These are phyloP conservation scores for Ophion slaviceki DNA, from an alignment of 2,888 invertebrate species.

Conservation along the genomic window DNA sequence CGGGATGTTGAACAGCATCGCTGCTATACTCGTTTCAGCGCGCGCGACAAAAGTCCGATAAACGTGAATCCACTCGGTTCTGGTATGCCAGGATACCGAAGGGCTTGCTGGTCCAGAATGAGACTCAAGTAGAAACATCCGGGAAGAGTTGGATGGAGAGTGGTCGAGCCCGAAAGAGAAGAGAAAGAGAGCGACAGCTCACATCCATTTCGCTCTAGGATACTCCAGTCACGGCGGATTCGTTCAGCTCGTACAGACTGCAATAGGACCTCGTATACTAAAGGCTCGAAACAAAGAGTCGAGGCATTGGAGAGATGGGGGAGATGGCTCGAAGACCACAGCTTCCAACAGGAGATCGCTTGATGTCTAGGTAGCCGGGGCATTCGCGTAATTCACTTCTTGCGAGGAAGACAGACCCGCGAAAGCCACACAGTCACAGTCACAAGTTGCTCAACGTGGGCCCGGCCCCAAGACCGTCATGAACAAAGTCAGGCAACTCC, in stretches of 20 bases:
- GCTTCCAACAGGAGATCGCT: constrained; percentile 36
- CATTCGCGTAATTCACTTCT: constrained; percentile 66
- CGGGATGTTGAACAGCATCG: constrained; percentile 24
- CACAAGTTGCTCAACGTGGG: constrained; percentile 15
- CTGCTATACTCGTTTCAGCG: constrained; percentile 1
- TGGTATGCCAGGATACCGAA: constrained; percentile 41
- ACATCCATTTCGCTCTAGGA: constrained; percentile 32
- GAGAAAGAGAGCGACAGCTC: not conserved
- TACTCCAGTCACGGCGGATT: constrained; percentile 32
- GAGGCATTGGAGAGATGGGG: not conserved
- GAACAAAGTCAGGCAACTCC: constrained; percentile 34
- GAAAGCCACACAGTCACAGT: constrained; percentile 3
- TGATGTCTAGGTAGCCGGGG: constrained; percentile 39
- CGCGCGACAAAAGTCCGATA: constrained; percentile 52
- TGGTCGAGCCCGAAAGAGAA: constrained; percentile 27
- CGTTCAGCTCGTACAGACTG: constrained; percentile 14
- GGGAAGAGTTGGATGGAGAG: constrained; percentile 38
- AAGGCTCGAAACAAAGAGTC: constrained; percentile 22
- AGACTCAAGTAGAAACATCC: constrained; percentile 36
- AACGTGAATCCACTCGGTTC: constrained; percentile 43
- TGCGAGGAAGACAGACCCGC: constrained; percentile 47
- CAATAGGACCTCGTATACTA: constrained; percentile 48
- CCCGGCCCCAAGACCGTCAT: constrained; percentile 26
- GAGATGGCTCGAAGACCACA: constrained; percentile 7
- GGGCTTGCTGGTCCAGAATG: constrained; percentile 31